Percentiles rank a stretch among this genome's conserved stretches.
These are phyloP conservation scores for Pristionchus japonicus DNA, from an alignment of 2,888 invertebrate genomes.

Conservation along the genomic window DNA sequence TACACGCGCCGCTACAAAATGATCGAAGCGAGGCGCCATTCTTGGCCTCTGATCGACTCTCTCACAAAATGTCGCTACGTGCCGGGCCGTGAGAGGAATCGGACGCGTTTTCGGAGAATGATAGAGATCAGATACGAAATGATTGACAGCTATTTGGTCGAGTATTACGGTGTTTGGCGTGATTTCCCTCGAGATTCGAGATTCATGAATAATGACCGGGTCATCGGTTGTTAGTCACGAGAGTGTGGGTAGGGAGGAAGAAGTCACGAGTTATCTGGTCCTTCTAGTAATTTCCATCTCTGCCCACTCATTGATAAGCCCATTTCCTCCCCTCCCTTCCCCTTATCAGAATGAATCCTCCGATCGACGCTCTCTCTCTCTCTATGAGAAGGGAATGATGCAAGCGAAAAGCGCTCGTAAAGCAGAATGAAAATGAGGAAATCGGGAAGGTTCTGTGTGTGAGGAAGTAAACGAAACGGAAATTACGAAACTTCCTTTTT, in stretches of 20 bases:
- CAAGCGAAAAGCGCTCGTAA: conserved; percentile 6
- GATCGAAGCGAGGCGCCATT: neutral
- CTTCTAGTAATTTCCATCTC: conserved; percentile 30
- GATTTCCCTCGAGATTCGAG: neutral
- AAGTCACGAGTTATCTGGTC: neutral
- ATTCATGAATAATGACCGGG: conserved; percentile 1
- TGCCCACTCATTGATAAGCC: conserved; percentile 29
- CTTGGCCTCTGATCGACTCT: neutral
- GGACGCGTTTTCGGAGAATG: neutral
- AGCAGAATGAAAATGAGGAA: conserved; percentile 1
- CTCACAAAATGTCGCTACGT: neutral
- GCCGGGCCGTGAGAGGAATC: neutral
- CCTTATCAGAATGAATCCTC: neutral
- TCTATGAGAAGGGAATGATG: neutral
- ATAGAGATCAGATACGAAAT: neutral
- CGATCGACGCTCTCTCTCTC: neutral
- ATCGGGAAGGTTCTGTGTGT: too few relatives aligned
- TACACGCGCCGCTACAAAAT: neutral
- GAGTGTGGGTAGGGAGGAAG: neutral
- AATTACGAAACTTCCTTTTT: neutral
- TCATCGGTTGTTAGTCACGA: neutral
- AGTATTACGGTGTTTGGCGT: neutral
- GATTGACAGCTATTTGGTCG: neutral
- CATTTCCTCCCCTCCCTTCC: neutral
- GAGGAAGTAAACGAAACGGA: neutral